Conservation (phyloP, 1,140 invertebrate genomes). For the Ips typographus region DNA sequence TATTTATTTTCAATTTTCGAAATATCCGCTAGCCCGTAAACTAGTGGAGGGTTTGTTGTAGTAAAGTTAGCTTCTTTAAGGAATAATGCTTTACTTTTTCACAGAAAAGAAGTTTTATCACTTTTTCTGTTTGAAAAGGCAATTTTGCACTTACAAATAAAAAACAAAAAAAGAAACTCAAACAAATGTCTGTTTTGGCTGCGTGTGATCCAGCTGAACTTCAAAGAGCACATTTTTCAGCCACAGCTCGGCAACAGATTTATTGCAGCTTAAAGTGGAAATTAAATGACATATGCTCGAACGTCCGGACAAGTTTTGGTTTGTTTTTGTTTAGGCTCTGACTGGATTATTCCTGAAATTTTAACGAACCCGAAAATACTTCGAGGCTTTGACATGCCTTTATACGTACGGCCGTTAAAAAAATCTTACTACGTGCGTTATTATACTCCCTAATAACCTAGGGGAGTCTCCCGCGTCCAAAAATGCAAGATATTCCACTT, state of each 20-base stretch:
- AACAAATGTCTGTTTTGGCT: slow-evolving; percentile 6
- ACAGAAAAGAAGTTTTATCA: too few species aligned
- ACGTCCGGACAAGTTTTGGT: slow-evolving; percentile 5
- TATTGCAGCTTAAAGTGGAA: slow-evolving; percentile 23
- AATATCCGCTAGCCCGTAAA: too few species aligned
- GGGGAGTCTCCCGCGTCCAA: neutral
- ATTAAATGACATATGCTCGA: slow-evolving; percentile 22
- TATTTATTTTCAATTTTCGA: too few species aligned
- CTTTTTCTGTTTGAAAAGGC: too few species aligned
- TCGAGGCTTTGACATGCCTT: neutral
- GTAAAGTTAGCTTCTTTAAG: too few species aligned
- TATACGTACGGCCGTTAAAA: neutral
- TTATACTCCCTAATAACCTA: too few species aligned
- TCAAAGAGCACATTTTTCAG: slow-evolving; percentile 21
- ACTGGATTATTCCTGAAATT: neutral
- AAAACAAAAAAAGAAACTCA: neutral
- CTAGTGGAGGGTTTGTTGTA: too few species aligned
- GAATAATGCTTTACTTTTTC: too few species aligned
- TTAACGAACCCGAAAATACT: slow-evolving; percentile 6
- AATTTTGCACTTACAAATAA: too few species aligned
- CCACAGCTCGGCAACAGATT: slow-evolving; percentile 15
- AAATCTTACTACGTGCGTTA: too few species aligned
- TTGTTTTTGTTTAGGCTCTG: slow-evolving; percentile 14
- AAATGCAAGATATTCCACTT: slow-evolving; percentile 3
- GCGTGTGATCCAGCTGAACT: slow-evolving; percentile 4